These are phyloP conservation scores for Rhagophthalmus giganteus DNA, from an alignment of 2,888 invertebrate genomes.

Conservation along the genomic window DNA sequence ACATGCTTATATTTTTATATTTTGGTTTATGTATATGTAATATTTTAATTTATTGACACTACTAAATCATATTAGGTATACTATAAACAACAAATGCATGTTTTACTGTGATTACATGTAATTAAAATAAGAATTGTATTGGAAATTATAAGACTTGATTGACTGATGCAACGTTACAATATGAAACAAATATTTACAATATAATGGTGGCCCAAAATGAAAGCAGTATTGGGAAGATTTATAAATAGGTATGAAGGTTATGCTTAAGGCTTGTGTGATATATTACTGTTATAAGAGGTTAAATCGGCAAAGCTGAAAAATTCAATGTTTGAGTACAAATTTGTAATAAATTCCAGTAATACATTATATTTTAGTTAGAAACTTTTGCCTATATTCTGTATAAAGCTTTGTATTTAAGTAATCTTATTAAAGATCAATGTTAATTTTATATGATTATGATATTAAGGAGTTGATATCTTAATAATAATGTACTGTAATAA, in stretches of 20 bases:
- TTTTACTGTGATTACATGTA: slow-evolving; percentile 14
- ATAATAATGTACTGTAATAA: slow-evolving; percentile 5
- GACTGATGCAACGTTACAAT: slow-evolving; percentile 9
- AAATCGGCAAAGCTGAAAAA: slow-evolving; percentile 15
- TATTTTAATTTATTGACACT: no score
- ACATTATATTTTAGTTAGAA: slow-evolving; percentile 9
- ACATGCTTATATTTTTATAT: no score
- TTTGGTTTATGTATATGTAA: not conserved
- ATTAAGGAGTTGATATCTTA: slow-evolving; percentile 12
- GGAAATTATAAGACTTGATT: not conserved
- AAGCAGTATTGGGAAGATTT: slow-evolving; percentile 16
- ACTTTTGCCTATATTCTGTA: slow-evolving; percentile 14
- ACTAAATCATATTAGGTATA: no score
- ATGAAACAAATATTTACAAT: slow-evolving; percentile 5
- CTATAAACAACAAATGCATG: slow-evolving; percentile 8
- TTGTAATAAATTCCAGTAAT: slow-evolving; percentile 14
- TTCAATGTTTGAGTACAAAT: slow-evolving; percentile 21
- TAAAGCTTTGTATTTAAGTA: slow-evolving; percentile 9
- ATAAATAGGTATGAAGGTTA: slow-evolving; percentile 10
- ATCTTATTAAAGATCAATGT: slow-evolving; percentile 13
- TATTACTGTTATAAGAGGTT: slow-evolving; percentile 3
- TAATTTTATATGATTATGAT: slow-evolving; percentile 16
- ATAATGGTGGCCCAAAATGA: no score
- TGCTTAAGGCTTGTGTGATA: slow-evolving; percentile 22
- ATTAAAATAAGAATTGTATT: slow-evolving; percentile 5